Conservation (phyloP, 2,113 vertebrate species). For the Ophthalmolycus amberensis region DNA sequence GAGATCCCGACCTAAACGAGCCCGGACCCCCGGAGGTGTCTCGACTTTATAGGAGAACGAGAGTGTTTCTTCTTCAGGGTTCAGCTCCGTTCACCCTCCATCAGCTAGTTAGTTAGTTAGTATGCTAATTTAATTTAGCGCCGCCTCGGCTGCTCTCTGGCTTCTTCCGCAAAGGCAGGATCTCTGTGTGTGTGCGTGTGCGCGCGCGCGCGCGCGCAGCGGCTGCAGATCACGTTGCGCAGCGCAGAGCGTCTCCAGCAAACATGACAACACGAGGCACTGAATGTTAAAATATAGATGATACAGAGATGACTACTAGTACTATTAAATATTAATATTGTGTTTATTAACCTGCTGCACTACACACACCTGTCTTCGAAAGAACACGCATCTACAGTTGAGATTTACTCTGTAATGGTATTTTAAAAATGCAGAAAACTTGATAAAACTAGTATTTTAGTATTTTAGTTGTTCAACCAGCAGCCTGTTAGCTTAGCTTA, state of each 20-base stretch:
- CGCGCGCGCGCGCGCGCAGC: background rate
- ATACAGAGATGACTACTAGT: no score
- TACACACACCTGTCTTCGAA: no score
- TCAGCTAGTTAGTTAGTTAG: constrained; percentile 47
- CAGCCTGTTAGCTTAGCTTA: no score
- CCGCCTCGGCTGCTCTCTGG: constrained; percentile 58
- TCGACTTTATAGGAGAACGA: background rate
- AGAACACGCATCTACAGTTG: no score
- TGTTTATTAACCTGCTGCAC: no score
- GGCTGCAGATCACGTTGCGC: constrained; percentile 48
- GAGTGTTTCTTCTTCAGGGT: background rate
- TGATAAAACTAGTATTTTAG: no score
- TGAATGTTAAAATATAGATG: background rate
- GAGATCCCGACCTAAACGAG: constrained; percentile 58
- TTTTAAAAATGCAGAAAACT: no score
- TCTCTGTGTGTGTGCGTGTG: background rate
- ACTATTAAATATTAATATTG: no score
- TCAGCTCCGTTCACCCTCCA: constrained; percentile 49
- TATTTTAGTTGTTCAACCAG: no score
- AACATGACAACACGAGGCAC: constrained; percentile 32
- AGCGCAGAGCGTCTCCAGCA: constrained; percentile 7
- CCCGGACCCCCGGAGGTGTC: constrained; percentile 34
- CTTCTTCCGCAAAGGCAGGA: constrained; percentile 77
- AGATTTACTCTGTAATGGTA: no score
- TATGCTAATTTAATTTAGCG: constrained; percentile 73